phyloP scores from a whole-genome alignment of 2,797 vertebrate species.

The Chrosomus eos region DNA sequence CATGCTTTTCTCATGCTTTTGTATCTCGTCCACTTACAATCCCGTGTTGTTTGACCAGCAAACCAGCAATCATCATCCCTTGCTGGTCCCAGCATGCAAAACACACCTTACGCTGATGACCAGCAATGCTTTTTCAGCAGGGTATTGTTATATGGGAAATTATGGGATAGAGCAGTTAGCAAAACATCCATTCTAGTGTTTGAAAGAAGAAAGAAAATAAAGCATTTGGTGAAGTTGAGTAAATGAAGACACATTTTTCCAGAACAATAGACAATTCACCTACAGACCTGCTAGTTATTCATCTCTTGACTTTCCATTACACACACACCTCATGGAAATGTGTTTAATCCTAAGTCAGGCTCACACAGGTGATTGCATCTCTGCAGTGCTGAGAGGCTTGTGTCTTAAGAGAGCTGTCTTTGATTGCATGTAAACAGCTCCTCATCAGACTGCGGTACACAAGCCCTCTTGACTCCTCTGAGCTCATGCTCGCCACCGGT shows the following conservation, averaged over 20 bases:
- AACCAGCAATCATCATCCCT: no score
- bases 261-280: neutral
- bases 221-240: neutral
- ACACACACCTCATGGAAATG: neutral
- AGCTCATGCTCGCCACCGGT: slow-evolving; percentile 11
- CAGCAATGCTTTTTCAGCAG: neutral
- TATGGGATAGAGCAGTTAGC: neutral
- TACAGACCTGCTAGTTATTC: neutral
- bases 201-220: neutral
- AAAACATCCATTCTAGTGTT: neutral
- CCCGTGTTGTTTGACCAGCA: no score
- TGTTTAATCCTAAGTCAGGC: slow-evolving; percentile 12
- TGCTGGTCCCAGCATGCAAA: neutral
- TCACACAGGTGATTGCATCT: slow-evolving; percentile 40
- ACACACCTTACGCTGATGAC: neutral
- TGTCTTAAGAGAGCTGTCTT: slow-evolving; percentile 14
- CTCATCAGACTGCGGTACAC: slow-evolving; percentile 41
- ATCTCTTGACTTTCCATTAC: neutral
- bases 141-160: neutral
- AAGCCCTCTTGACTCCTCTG: slow-evolving; percentile 48
- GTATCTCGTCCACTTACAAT: no score
- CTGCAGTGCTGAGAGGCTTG: slow-evolving; percentile 2
- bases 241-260: neutral
- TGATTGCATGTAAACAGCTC: slow-evolving; percentile 56
- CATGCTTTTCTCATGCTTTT: no score